A percentile compares a stretch with the other conserved stretches of the same genome.
Conservation (phyloP, 2,797 vertebrate species). For the Rhincodon typus region DNA sequence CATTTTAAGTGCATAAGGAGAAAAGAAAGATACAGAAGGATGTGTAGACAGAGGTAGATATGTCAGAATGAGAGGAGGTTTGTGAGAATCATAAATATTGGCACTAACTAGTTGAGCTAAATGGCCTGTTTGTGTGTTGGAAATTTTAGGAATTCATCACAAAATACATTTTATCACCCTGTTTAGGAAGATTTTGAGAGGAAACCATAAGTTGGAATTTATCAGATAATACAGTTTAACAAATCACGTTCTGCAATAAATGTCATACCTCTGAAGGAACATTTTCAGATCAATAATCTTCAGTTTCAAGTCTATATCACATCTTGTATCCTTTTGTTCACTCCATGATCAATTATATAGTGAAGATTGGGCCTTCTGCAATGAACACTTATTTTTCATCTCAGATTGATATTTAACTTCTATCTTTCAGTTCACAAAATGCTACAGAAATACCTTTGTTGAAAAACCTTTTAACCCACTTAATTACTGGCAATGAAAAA, state of each 20-base stretch:
- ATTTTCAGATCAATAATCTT: background rate
- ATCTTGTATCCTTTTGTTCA: background rate
- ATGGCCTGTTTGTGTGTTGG: no score
- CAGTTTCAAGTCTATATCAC: background rate
- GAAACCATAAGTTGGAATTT: background rate
- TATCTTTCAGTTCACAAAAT: background rate
- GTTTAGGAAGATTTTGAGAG: no score
- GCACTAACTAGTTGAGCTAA: no score
- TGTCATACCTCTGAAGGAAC: background rate
- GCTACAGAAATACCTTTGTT: background rate
- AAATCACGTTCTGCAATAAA: background rate
- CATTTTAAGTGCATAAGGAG: no score
- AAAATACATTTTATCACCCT: no score
- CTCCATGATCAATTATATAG: background rate
- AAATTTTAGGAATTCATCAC: no score
- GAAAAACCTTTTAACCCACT: background rate
- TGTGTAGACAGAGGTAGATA: no score
- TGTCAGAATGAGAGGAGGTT: no score
- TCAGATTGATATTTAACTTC: background rate
- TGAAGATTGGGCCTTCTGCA: background rate
- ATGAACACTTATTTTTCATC: background rate
- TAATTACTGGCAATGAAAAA: background rate
- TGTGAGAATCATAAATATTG: no score
- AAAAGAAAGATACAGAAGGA: no score
- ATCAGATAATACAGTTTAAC: background rate